Base-by-base conservation (phyloP, 2,797 vertebrate species). In the Crocodylus rhombifer region DNA sequence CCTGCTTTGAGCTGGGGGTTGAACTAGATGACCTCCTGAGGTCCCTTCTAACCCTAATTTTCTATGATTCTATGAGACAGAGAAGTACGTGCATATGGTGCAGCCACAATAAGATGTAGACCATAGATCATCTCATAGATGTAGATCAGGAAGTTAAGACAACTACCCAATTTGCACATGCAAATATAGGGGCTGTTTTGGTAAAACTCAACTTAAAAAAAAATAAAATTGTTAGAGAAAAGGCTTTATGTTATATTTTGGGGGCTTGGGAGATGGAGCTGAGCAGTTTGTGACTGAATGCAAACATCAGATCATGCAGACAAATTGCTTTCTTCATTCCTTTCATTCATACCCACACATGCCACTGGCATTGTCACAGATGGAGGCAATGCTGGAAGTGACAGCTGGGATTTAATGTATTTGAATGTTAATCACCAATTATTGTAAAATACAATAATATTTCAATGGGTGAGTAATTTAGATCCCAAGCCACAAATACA, bases 371-470 rank as follows among this genome's bases (percentile, higher is more conserved):
- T 83, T 73, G 78, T 83, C 86, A 83, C 93, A 87, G 25, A 91
- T 1, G 13, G 93, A 95, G 94, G 86, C 74, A 4, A 64, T 64
- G 74, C 88, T 95, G 88, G 74, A 85, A 95, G 61, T 89, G 92
- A 93, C 94, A 91, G 95, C 94, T 90, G 82, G 91, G 83, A 95
- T 96, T 96, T 87, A 95, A 77, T 89, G 86, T 77, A 6, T 86
- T 90, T 95, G 88, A 83, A 94, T 96, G 94, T 95, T 93, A 96
- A 91, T 95, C 89, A 96, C 87, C 75, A 94, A 92, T 96, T 94
- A 93, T 79, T 92, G 84, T 95, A 95, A 88, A 97, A 88, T 84
- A 93, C 83, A 93, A 80, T 86, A 92, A 89, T 30, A 69, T 87
- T 82, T 93, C 80, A 77, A 90, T 81, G 95, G 67, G 82, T 80